These are phyloP conservation scores for Spodoptera littoralis DNA, from an alignment of 2,888 invertebrate species.

Conservation along the genomic window DNA sequence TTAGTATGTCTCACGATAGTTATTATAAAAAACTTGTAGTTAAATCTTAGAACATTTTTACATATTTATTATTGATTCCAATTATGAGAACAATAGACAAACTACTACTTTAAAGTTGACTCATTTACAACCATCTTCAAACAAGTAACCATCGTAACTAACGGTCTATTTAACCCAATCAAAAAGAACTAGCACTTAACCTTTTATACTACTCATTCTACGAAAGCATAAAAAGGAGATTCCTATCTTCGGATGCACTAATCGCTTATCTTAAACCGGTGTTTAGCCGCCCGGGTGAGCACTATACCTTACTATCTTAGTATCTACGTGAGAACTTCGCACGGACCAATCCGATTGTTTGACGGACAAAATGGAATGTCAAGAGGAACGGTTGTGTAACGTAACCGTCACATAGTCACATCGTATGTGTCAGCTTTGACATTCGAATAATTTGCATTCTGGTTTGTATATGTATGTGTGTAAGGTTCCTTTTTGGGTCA, in stretches of 20 bases:
- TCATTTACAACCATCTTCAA: too few species aligned
- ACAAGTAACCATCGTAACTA: too few species aligned
- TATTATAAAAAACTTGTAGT: too few species aligned
- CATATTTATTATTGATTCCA: too few species aligned
- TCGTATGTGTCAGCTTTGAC: conserved; percentile 71
- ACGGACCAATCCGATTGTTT: conserved; percentile 77
- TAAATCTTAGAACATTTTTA: too few species aligned
- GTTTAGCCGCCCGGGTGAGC: conserved; percentile 75
- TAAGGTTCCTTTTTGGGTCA: conserved; percentile 52
- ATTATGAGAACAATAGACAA: too few species aligned
- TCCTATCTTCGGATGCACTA: conserved; percentile 58
- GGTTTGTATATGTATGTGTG: conserved; percentile 66
- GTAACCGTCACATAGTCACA: conserved; percentile 67
- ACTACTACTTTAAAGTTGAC: too few species aligned
- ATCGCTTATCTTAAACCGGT: conserved; percentile 73
- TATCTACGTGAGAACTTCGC: conserved; percentile 81
- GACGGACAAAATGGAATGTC: conserved; percentile 86
- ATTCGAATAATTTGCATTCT: conserved; percentile 78
- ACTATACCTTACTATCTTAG: conserved; percentile 62
- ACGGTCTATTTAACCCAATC: neutral
- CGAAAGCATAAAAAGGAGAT: conserved; percentile 47
- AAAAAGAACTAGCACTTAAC: conserved; percentile 11
- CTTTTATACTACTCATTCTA: conserved; percentile 4
- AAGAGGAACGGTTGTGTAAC: conserved; percentile 84
- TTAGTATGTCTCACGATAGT: too few species aligned